Evolutionary conservation across 2,797 vertebrate genomes (phyloP), one percentile per base, ranked within the genome.

Genomic region (Scomberomorus guttatus): DNA sequence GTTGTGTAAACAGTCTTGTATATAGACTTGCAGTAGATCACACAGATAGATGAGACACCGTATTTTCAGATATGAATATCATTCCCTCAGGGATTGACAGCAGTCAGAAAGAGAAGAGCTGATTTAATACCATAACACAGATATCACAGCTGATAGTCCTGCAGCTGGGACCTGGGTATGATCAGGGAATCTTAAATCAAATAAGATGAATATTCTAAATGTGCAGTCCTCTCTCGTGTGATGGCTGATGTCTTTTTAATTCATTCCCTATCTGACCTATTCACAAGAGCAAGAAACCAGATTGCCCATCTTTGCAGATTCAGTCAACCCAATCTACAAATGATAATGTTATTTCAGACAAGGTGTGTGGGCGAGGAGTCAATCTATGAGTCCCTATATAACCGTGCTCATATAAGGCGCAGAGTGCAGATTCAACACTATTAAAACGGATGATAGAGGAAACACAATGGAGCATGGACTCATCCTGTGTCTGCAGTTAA

Each of bases 311-410:
- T 79, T 80, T 70, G 77, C 80, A 86, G 83, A 84, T 78, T 80
- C 80, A 87, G 56, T 80, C 88, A 71, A 80, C 70, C 86, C 84
- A 80, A 86, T 90, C 90, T 89, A 77, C 80, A 81, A 89, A 88
- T 89, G 89, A 85, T 85, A 90, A 93, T 89, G 82, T 90, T 93
- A 90, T 87, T 92, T 87, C 39, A 25, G 77, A 86, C 7, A 39
- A 89, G 64, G 73, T 76, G 78, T 77, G 81, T 62, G 69, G 82
- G 57, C 46, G 51, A 87, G 74, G 66, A 92, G 85, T 91, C 85
- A 82, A 87, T 92, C 85, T 86, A 46, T 22, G 64, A 77, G 58
- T 86, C 71, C 75, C 74, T 61, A 72, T 88, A 77, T 89, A 83
- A 85, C 77, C 25, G 15, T 7, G 60, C 75, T 75, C 65, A 79